Base-by-base conservation (phyloP, 2,888 invertebrate species). In the Parasteatoda lunata region DNA sequence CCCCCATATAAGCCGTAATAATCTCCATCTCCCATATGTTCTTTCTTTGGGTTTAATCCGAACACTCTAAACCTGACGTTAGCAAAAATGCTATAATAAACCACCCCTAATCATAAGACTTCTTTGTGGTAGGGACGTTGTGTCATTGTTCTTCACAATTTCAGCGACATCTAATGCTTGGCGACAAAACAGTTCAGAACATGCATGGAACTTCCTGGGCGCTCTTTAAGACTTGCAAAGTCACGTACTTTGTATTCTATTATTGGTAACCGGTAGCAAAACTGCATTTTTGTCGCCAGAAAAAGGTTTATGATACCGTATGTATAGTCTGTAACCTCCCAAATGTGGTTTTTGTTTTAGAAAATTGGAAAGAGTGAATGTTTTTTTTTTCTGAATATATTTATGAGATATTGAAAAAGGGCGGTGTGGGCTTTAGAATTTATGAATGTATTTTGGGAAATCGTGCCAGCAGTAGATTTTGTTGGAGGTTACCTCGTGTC, bases 191-290 rank as follows among this genome's bases (percentile, higher is more conserved):
- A 59, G n/a, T 59, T 66, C 70, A 54, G 69, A 47, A 59, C 45
- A 8, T 13, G 15, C 30, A 45, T 30, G 30, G 45, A 45, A 80
- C 81, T 81, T 81, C 81, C 81, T 68, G 78, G 54, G 45, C 68
- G n/a, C 30, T 8, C 78, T 73, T 68, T 75, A 84, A 84, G 84
- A 69, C 30, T 47, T 79, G 78, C 84, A 64, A 79, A 78, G 78
- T 77, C 84, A 84, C 84, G 84, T 84, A 64, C 78, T 11, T 15
- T 66, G 30, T 59, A 78, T 72, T 84, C 78, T 79, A 79, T 79
- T 84, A 79, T 72, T 64, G 84, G 84, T 49, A n/a, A 68, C 48
- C 66, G 59, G 59, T 13, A 59, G 69, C 75, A 84, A 30, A 84
- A 84, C 49, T 75, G 69, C 7, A 71, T 45, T 73, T 69, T 64